Evolutionary conservation across 23 tunicate genomes (phyloP).

Genomic region (Trididemnum clinides): DNA sequence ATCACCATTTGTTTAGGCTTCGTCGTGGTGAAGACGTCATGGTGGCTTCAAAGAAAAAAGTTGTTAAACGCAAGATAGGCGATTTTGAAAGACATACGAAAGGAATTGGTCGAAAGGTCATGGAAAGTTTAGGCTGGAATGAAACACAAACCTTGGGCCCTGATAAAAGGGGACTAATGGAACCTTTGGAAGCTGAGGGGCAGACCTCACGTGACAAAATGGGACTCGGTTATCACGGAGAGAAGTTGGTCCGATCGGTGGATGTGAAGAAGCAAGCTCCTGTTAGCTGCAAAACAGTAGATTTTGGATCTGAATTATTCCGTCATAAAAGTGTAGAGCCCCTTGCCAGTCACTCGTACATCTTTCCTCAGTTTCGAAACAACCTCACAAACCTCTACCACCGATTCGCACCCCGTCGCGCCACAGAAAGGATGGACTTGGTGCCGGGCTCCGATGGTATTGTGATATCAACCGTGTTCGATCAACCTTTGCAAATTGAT

Average conservation of each 20-base stretch:
- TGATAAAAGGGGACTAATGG: constrained; percentile 35
- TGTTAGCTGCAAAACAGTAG: background rate
- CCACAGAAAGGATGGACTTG: background rate
- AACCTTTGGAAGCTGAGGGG: constrained; percentile 71
- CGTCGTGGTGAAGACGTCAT: background rate
- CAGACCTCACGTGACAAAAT: constrained; percentile 39
- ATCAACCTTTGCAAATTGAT: constrained; percentile 82
- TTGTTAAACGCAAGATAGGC: background rate
- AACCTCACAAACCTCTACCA: constrained; percentile 27
- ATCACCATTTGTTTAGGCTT: too few species aligned
- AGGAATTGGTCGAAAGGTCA: constrained; percentile 57
- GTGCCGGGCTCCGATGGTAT: constrained; percentile 81
- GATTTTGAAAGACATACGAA: constrained; percentile 60
- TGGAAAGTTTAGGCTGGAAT: constrained; percentile 78
- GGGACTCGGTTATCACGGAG: constrained; percentile 75
- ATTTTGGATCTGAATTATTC: background rate
- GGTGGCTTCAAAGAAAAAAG: background rate
- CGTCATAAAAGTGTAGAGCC: constrained; percentile 55
- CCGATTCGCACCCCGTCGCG: constrained; percentile 3
- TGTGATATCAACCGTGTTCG: constrained; percentile 75
- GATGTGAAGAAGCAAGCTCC: background rate
- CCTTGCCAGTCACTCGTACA: constrained; percentile 57
- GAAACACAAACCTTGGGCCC: constrained; percentile 52
- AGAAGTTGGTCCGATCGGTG: background rate
- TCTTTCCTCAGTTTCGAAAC: constrained; percentile 71